phyloP scores from a whole-genome alignment of 2,113 vertebrate genomes.

The Oreotragus oreotragus region DNA sequence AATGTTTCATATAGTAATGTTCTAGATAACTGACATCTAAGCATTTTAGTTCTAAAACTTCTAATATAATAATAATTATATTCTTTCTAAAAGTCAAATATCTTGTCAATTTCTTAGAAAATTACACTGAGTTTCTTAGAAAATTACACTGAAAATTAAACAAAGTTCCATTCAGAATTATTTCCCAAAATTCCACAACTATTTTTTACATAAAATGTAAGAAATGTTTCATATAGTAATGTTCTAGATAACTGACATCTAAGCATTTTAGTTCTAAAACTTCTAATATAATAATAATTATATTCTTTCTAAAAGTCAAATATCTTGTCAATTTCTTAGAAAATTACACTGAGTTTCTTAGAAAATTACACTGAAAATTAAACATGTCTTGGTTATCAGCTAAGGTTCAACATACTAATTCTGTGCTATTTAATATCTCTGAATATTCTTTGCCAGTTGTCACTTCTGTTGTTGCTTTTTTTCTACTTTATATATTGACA shows the following conservation, averaged over 20 bases:
- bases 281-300: background rate
- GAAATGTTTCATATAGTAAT: background rate
- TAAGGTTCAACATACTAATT: background rate
- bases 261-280: conserved; percentile 11
- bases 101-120: background rate
- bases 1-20: background rate
- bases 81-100: background rate
- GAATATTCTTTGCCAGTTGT: background rate
- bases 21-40: background rate
- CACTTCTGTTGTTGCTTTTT: background rate
- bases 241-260: background rate
- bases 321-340: background rate
- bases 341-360: background rate
- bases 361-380: background rate
- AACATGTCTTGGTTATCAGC: background rate
- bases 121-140: background rate
- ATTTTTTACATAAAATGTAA: background rate
- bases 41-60: conserved; percentile 11
- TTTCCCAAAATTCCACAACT: background rate
- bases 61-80: background rate
- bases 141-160: background rate
- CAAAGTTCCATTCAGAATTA: background rate
- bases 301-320: background rate
- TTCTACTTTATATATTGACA: background rate
- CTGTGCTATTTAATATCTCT: background rate